phyloP scores from a whole-genome alignment of 2,888 invertebrate genomes.

The Amiota communis region DNA sequence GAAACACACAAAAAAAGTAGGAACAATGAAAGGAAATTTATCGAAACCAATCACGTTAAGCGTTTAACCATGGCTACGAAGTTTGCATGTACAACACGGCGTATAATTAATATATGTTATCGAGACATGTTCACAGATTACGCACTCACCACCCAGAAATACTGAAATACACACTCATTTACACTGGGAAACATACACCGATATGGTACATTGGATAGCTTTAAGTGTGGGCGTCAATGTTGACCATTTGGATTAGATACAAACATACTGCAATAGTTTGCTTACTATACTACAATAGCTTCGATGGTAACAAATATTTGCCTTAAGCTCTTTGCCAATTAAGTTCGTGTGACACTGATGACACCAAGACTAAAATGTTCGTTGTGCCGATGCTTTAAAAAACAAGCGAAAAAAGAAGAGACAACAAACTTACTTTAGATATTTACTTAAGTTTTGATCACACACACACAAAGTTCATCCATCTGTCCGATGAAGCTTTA shows the following conservation, averaged over 20 bases:
- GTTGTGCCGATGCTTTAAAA: constrained; percentile 43
- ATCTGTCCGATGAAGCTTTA: no score
- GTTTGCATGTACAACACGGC: constrained; percentile 33
- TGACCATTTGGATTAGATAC: no score
- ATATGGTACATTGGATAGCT: neutral
- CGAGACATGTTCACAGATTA: constrained; percentile 12
- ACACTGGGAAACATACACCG: neutral
- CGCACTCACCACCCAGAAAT: neutral
- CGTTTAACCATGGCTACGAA: neutral
- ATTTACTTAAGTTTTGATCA: neutral
- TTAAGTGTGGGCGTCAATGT: no score
- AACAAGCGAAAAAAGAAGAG: no score
- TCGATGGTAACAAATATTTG: constrained; percentile 21
- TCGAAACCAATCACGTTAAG: constrained; percentile 37
- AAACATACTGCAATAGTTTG: no score
- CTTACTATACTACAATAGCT: no score
- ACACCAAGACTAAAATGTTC: neutral
- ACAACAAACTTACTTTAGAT: no score
- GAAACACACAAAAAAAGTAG: neutral
- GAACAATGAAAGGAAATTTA: constrained; percentile 9
- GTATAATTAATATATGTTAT: constrained; percentile 45
- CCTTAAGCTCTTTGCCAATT: constrained; percentile 29
- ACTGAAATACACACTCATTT: neutral
- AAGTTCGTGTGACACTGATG: no score
- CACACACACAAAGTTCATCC: constrained; percentile 36